Evolutionary conservation across 1,140 invertebrate species (phyloP), one percentile per base, ranked within the genome.

Genomic region (Diprion similis): DNA sequence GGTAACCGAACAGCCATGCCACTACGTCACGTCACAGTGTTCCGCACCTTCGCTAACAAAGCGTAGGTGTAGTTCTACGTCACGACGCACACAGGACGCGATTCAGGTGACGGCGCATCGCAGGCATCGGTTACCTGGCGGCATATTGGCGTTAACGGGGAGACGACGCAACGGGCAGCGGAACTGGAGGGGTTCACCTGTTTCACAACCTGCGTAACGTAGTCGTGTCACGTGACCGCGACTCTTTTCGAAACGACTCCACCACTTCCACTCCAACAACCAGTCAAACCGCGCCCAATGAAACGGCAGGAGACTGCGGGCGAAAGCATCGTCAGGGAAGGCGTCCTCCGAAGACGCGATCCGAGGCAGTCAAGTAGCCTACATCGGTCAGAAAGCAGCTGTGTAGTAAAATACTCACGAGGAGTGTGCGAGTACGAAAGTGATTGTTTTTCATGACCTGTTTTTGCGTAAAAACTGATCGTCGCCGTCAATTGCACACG

Each of bases 201-300:
- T 88, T 88, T 88, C 85, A 82, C 86, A 87, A 88, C 84, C 84
- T 86, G 85, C 79, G 81, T 88, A 85, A 86, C 85, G 84, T 86
- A 80, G 75, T 10, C 45, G 70, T 73, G 78, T 86, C 85, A 88
- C 85, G 85, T 88, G 85, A 86, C 81, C 68, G 64, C 72, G 78
- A 77, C 79, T 68, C 72, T 77, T 81, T 82, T 78, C 73, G 73
- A 70, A 73, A 65, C 46, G 1, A 65, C 10, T 17, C 13, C 17
- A 37, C 46, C n/a, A 46, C 67, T n/a, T 66, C 37, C 15, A 17
- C 77, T 80, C 76, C 79, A 80, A 78, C 78, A 80, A 79, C 68
- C 74, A 81, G 80, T 84, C 73, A 80, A 85, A 84, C 84, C 84
- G 84, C 84, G 80, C 84, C 84, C 84, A 82, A 81, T 78, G 78